phyloP scores from a whole-genome alignment of 2,888 invertebrate species.

The Coleophora deauratella region DNA sequence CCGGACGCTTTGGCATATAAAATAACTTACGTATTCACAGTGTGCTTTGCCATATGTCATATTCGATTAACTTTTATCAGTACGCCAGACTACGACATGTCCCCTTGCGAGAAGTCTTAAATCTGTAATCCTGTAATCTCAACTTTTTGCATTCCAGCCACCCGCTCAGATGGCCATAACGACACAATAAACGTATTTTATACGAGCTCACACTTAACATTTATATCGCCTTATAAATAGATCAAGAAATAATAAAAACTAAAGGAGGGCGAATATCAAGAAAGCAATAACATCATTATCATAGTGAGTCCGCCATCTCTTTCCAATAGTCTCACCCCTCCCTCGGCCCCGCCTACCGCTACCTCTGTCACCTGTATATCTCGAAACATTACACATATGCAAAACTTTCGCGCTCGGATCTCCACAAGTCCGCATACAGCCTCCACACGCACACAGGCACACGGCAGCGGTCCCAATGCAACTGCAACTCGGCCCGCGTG shows the following conservation, averaged over 20 bases:
- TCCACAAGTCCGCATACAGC: conserved; percentile 29
- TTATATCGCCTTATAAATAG: conserved; percentile 73
- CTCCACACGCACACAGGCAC: conserved; percentile 27
- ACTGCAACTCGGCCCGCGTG: conserved; percentile 10
- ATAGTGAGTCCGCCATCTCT: conserved; percentile 71
- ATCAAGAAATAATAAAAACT: conserved; percentile 71
- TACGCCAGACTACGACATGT: conserved; percentile 34
- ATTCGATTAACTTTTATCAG: conserved; percentile 51
- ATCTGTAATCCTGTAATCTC: conserved; percentile 43
- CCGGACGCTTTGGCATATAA: too few species aligned
- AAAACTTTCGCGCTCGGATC: conserved; percentile 68
- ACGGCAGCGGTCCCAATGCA: conserved; percentile 18
- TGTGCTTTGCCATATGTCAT: conserved; percentile 13
- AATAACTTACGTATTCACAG: too few species aligned
- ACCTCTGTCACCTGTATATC: conserved; percentile 73
- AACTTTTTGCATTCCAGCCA: conserved; percentile 59
- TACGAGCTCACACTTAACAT: conserved; percentile 68
- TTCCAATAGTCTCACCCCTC: conserved; percentile 67
- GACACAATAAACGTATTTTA: conserved; percentile 71
- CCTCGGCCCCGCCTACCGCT: conserved; percentile 68
- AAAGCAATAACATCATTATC: conserved; percentile 75
- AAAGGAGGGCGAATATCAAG: conserved; percentile 69
- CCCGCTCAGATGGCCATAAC: conserved; percentile 45
- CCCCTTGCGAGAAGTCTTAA: conserved; percentile 49
- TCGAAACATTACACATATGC: conserved; percentile 75